A percentile compares a stretch with the other conserved stretches of the same genome.
Conservation (phyloP, 2,888 invertebrate species). For the Tubulanus polymorphus region DNA sequence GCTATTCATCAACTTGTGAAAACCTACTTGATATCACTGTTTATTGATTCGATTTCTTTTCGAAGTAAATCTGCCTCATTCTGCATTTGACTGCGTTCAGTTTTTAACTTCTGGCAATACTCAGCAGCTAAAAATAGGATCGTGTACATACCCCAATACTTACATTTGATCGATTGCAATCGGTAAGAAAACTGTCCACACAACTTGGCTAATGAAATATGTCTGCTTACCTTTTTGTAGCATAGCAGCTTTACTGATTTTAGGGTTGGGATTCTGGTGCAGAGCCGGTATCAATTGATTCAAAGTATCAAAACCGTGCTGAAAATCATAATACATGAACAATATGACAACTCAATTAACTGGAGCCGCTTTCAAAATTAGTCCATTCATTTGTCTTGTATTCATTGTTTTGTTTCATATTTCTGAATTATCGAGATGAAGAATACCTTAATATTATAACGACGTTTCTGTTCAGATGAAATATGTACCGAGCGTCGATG, state of each 20-base stretch:
- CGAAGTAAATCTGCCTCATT: slow-evolving; percentile 84
- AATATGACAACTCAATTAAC: background rate
- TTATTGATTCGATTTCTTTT: slow-evolving; percentile 85
- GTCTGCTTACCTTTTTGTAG: slow-evolving; percentile 74
- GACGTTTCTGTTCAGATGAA: slow-evolving; percentile 84
- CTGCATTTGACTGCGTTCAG: slow-evolving; percentile 78
- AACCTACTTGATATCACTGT: slow-evolving; percentile 81
- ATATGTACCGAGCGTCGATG: slow-evolving; percentile 80
- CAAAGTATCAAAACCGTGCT: slow-evolving; percentile 81
- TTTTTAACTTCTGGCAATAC: slow-evolving; percentile 82
- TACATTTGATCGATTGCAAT: too few relatives aligned
- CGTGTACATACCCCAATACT: too few relatives aligned
- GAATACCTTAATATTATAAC: slow-evolving; percentile 80
- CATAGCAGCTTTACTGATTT: slow-evolving; percentile 86
- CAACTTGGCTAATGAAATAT: background rate
- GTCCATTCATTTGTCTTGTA: too few relatives aligned
- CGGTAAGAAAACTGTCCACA: background rate
- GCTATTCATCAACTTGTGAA: too few relatives aligned
- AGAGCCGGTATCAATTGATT: slow-evolving; percentile 89
- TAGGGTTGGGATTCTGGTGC: slow-evolving; percentile 77
- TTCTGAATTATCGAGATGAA: too few relatives aligned
- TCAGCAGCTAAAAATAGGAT: slow-evolving; percentile 64
- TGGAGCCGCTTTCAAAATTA: background rate
- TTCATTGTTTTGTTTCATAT: too few relatives aligned
- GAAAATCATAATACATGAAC: slow-evolving; percentile 20